Percentiles rank a stretch among this genome's conserved stretches.
Conservation (phyloP, 2,797 vertebrate species). For the Huso huso region DNA sequence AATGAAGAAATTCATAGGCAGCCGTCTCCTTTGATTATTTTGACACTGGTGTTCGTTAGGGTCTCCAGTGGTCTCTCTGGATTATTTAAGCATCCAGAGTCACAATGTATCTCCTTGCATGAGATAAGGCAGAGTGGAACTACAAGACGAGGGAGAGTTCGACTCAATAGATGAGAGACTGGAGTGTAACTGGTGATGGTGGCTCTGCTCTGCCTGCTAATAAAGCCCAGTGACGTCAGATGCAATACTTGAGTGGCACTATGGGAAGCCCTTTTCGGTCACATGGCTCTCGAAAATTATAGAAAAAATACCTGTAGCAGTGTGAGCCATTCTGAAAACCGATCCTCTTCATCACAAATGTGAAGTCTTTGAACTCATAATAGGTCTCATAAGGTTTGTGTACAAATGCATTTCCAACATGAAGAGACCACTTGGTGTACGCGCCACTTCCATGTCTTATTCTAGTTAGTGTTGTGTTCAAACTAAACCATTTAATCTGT, state of each 20-base stretch:
- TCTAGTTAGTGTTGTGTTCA: not conserved
- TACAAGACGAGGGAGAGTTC: constrained; percentile 32
- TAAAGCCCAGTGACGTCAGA: constrained; percentile 54
- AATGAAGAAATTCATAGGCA: constrained; percentile 16
- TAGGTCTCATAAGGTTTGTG: not conserved
- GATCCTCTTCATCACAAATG: not conserved
- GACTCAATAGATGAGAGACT: constrained; percentile 23
- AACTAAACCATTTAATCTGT: too few species aligned
- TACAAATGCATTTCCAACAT: not conserved
- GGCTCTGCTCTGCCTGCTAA: constrained; percentile 34
- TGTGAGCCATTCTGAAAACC: not conserved
- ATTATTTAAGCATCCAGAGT: constrained; percentile 33
- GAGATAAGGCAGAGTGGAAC: constrained; percentile 33
- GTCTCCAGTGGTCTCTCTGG: constrained; percentile 29
- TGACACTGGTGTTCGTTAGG: constrained; percentile 9
- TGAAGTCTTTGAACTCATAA: not conserved
- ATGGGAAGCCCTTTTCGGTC: constrained; percentile 3
- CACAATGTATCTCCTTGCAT: constrained; percentile 41
- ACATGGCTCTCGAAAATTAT: not conserved
- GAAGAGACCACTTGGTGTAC: not conserved
- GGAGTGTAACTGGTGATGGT: constrained; percentile 26
- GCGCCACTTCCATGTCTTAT: not conserved
- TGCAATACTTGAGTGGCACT: constrained; percentile 16
- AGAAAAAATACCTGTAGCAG: constrained; percentile 7
- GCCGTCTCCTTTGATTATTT: not conserved